phyloP scores from a whole-genome alignment of 2,888 invertebrate genomes.

The Melinaea marsaeus region DNA sequence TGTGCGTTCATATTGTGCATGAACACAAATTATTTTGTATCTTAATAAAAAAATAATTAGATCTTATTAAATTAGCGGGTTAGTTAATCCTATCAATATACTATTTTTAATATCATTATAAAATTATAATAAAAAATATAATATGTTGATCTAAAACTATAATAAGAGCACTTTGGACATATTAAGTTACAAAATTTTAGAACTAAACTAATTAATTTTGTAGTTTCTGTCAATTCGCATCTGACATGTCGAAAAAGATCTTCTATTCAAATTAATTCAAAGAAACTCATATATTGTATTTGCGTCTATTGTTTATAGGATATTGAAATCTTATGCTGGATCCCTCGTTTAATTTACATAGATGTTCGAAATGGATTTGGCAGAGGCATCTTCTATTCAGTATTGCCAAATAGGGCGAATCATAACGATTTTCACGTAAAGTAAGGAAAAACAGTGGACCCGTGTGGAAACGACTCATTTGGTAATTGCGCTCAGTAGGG shows the following conservation, averaged over 20 bases:
- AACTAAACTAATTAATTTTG: too few species aligned
- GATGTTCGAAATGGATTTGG: slow-evolving; percentile 23
- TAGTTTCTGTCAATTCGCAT: too few species aligned
- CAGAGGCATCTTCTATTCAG: slow-evolving; percentile 30
- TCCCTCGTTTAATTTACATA: slow-evolving; percentile 19
- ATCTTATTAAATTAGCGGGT: too few species aligned
- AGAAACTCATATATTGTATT: slow-evolving; percentile 8
- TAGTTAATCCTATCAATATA: too few species aligned
- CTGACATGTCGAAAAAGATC: background rate
- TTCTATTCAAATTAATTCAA: background rate
- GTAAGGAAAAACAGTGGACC: slow-evolving; percentile 45
- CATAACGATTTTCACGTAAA: slow-evolving; percentile 47
- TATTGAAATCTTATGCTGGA: slow-evolving; percentile 21
- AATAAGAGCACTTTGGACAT: too few species aligned
- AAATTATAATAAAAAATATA: too few species aligned
- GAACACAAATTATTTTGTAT: too few species aligned
- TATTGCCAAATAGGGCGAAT: slow-evolving; percentile 47
- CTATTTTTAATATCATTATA: too few species aligned
- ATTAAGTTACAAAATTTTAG: too few species aligned
- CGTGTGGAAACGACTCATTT: slow-evolving; percentile 54
- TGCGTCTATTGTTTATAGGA: slow-evolving; percentile 17
- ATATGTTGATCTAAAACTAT: too few species aligned
- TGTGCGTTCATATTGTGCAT: too few species aligned
- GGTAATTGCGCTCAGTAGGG: slow-evolving; percentile 57
- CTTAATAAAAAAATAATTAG: too few species aligned